Base-by-base conservation (phyloP, 2,888 invertebrate genomes). In the Smittia aterrima region DNA sequence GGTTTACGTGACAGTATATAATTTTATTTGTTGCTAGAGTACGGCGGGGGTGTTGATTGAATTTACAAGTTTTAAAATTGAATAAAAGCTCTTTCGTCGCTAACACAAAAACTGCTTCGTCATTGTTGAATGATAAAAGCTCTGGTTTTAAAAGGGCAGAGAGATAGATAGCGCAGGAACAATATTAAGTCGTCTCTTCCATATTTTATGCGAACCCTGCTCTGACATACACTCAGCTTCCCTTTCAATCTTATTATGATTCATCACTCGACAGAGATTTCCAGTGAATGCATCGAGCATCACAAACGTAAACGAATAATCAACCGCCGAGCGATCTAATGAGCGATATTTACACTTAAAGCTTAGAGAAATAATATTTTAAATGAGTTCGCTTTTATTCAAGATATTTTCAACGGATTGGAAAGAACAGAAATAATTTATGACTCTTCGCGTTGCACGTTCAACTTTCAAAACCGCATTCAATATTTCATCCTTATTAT, bases 1-100 rank as follows among this genome's bases (percentile, higher is more conserved):
- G 40, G 67, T 40, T 40, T 40, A 67, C 67, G 67, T 67, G 67
- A 40, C 67, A 40, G 40, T 24, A 32, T 18, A 22, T 67, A 67
- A 67, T 40, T 40, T 67, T 67, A 67, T 67, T 67, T 67, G 67
- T 67, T 40, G 67, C 66, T 16, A 47, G 47, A 47, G 47, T 47
- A n/a, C 18, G 18, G 58, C 11, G 7, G 47, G 18, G 67, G 67
- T 67, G 67, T 67, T 67, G 67, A 67, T 67, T 67, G 67, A 67
- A 67, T 67, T 67, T 67, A 67, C 40, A 67, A 64, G 64, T 64
- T 64, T 64, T 64, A 7, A 64, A 64, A 64, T 64, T 64, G 64
- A 64, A 64, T 64, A 64, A 64, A 64, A 67, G 67, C 41, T 67
- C 32, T 67, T 67, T 66, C 27, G n/a, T 40, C 13, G 20, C 27